A percentile compares a stretch with the other conserved stretches of the same genome.
phyloP scores from a whole-genome alignment of 2,113 vertebrate genomes.

The Zosterops lateralis region DNA sequence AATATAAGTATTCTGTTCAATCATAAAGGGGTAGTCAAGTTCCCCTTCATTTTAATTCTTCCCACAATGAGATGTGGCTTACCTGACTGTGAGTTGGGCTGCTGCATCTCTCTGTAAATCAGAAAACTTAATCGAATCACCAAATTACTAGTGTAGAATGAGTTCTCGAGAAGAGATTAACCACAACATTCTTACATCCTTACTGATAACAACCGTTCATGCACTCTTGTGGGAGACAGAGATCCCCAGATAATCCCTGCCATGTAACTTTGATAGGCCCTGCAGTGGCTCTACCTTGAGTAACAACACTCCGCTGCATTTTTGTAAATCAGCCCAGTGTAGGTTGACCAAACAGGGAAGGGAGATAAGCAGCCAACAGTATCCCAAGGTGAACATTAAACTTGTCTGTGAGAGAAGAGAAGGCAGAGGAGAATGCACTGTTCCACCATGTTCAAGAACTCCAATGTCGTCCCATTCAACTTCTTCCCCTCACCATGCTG shows the following conservation, averaged over 20 bases:
- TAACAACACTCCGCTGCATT: neutral
- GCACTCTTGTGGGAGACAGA: neutral
- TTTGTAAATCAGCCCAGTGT: neutral
- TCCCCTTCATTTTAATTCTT: neutral
- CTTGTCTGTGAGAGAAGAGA: neutral
- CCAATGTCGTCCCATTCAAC: accelerated
- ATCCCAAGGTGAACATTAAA: neutral
- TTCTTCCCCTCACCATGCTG: neutral
- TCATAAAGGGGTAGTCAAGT: neutral
- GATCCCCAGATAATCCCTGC: neutral
- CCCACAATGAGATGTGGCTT: neutral
- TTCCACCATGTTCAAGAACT: neutral
- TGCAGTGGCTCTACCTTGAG: neutral
- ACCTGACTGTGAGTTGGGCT: neutral
- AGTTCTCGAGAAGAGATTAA: neutral
- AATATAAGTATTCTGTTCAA: neutral
- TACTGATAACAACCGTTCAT: neutral
- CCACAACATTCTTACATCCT: neutral
- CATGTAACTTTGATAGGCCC: neutral
- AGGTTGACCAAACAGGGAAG: neutral
- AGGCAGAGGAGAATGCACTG: neutral
- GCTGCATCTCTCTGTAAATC: neutral
- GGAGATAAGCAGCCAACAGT: neutral
- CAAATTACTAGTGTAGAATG: neutral
- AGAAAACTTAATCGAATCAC: neutral